A percentile compares a stretch with the other conserved stretches of the same genome.
Conservation (phyloP, 2,888 invertebrate species). For the Conus canariensis region DNA sequence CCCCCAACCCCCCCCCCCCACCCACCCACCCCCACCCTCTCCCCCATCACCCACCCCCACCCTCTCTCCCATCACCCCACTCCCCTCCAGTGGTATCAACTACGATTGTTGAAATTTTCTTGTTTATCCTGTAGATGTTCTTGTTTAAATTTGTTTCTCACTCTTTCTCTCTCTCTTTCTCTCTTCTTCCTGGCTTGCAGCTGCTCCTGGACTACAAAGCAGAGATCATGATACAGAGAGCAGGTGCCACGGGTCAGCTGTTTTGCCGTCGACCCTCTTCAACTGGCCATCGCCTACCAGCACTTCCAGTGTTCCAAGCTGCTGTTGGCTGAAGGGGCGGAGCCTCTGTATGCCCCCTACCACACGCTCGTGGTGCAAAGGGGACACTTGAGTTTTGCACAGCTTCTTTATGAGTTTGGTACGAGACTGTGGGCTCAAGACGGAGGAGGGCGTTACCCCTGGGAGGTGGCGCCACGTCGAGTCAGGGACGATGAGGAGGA, state of each 20-base stretch:
- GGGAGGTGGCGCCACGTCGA: conserved; percentile 9
- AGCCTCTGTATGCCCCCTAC: not conserved
- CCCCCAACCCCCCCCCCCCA: not conserved
- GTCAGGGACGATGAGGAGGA: not conserved
- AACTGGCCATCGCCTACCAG: conserved; percentile 55
- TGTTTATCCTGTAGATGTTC: no score
- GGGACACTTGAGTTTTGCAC: not conserved
- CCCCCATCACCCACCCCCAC: no score
- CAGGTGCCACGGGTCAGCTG: not conserved
- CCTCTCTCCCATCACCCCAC: not conserved
- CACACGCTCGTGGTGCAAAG: conserved; percentile 25
- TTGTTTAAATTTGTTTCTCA: not conserved
- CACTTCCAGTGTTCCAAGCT: conserved; percentile 50
- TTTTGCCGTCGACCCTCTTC: conserved; percentile 48
- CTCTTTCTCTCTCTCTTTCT: conserved; percentile 16
- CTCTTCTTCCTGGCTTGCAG: not conserved
- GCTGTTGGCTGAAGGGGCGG: conserved; percentile 46
- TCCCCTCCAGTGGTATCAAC: no score
- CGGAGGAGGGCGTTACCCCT: not conserved
- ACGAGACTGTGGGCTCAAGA: not conserved
- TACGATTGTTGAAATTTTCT: no score
- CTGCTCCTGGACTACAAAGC: conserved; percentile 30
- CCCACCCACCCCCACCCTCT: not conserved
- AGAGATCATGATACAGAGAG: not conserved
- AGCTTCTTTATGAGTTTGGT: conserved; percentile 35